Evolutionary conservation across 2,113 vertebrate species (phyloP), one percentile per base, ranked within the genome.

Genomic region (Deroptyus accipitrinus): DNA sequence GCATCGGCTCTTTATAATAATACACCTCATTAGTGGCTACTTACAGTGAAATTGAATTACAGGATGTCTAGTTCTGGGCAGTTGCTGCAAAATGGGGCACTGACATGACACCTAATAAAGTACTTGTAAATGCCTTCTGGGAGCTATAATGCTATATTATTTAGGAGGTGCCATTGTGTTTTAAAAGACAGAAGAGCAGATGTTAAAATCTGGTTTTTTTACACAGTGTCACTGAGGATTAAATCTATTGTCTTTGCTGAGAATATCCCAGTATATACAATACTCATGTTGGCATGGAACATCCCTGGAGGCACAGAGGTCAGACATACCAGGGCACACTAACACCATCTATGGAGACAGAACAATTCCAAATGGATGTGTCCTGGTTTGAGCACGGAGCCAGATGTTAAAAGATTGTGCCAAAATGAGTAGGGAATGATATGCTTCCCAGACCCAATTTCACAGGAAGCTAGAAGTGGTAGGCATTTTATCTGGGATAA

Each of bases 101-200:
- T 83, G 77, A 93, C 5, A 10, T 91, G 95, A 96, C 92, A 93
- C 92, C 95, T 97, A 96, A 97, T 92, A 87, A 96, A 96, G 69
- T 14, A 93, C 88, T 94, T 93, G 83, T 84, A 91, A 87, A 84
- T 87, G 90, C 77, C 94, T 96, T 76, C 85, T 93, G 94, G 88
- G 96, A 92, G n/a, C 62, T 68, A 76, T 59, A 88, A 15, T 30
- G 31, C 4, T 81, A 27, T 69, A 89, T 91, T 90, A 92, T 95
- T 93, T 94, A 92, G 63, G 41, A 95, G 79, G 77, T 90, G 91
- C 48, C 91, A 93, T 88, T 86, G 92, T 91, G 54, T 68, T 95
- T 79, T 89, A 82, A 92, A 86, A 89, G 78, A 49, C 57, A 82
- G 72, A 91, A 94, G 69, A 88, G 7, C 86, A 88, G 80, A 91